These are phyloP conservation scores for Plebejus melissa DNA, from an alignment of 2,888 invertebrate genomes.

Conservation along the genomic window DNA sequence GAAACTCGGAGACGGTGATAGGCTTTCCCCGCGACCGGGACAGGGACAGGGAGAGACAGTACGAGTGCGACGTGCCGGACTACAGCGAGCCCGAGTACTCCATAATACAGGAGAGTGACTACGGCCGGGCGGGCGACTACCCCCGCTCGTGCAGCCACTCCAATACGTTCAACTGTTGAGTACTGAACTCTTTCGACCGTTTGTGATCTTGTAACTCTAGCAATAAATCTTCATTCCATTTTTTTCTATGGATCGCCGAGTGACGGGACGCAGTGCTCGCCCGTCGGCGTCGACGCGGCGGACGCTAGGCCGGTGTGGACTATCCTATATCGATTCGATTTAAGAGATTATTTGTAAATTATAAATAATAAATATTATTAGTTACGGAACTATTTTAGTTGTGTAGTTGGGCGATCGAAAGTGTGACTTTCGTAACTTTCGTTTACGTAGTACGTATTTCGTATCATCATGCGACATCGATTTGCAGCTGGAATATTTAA, in stretches of 20 bases:
- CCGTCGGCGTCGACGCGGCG: constrained; percentile 60
- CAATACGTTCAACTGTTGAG: constrained; percentile 78
- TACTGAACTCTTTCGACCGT: constrained; percentile 57
- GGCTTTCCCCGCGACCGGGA: constrained; percentile 58
- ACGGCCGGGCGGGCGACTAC: constrained; percentile 58
- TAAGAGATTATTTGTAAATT: constrained; percentile 77
- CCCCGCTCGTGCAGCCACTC: constrained; percentile 69
- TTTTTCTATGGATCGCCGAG: constrained; percentile 61
- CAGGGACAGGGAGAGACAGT: constrained; percentile 45
- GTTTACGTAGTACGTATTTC: constrained; percentile 42
- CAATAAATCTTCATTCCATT: constrained; percentile 79
- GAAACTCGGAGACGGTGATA: constrained; percentile 67
- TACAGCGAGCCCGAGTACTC: constrained; percentile 76
- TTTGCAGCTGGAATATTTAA: constrained; percentile 1
- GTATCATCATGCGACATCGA: constrained; percentile 38
- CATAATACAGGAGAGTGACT: constrained; percentile 66
- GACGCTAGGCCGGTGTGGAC: constrained; percentile 61
- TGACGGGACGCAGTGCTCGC: constrained; percentile 71
- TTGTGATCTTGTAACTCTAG: constrained; percentile 79
- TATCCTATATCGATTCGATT: constrained; percentile 64
- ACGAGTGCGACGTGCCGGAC: constrained; percentile 54
- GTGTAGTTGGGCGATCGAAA: constrained; percentile 56
- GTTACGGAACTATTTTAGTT: constrained; percentile 77
- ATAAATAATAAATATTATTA: constrained; percentile 75
- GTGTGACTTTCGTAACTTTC: constrained; percentile 78